Evolutionary conservation across 2,888 invertebrate genomes (phyloP).

Genomic region (Torymus aiolomorphi): DNA sequence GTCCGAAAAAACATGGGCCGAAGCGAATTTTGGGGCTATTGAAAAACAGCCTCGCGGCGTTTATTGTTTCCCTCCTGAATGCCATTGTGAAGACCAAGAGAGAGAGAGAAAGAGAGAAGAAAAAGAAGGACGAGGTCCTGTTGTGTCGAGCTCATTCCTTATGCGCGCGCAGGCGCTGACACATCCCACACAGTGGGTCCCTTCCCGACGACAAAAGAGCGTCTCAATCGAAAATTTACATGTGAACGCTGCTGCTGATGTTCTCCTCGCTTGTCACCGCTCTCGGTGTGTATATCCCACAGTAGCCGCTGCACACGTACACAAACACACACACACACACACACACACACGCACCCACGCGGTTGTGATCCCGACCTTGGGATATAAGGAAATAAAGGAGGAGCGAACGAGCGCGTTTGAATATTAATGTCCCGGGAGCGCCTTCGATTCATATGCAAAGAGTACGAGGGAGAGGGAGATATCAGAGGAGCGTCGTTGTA

Average conservation of each 20-base stretch:
- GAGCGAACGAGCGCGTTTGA: slow-evolving; percentile 41
- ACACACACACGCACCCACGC: not conserved
- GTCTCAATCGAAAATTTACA: slow-evolving; percentile 55
- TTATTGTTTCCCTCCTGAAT: slow-evolving; percentile 27
- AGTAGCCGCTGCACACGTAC: slow-evolving; percentile 24
- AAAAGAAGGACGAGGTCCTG: slow-evolving; percentile 4
- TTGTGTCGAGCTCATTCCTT: slow-evolving; percentile 42
- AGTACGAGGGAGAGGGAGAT: not conserved
- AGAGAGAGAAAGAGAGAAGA: not conserved
- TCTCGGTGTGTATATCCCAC: slow-evolving; percentile 38
- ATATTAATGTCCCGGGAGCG: slow-evolving; percentile 46
- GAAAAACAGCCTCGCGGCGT: slow-evolving; percentile 11
- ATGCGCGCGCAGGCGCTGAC: slow-evolving; percentile 50
- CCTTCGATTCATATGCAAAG: slow-evolving; percentile 41
- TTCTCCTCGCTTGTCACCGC: slow-evolving; percentile 15
- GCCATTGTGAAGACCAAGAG: not conserved
- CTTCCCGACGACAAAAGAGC: slow-evolving; percentile 47
- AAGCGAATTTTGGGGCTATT: slow-evolving; percentile 7
- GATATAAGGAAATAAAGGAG: slow-evolving; percentile 49
- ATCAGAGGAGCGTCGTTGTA: slow-evolving; percentile 2
- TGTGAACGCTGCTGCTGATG: slow-evolving; percentile 42
- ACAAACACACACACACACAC: not conserved
- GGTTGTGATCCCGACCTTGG: slow-evolving; percentile 45
- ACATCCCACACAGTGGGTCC: slow-evolving; percentile 43
- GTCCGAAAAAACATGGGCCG: not conserved